Evolutionary conservation across 2,797 vertebrate species (phyloP).

Genomic region (Triplophysa bombifrons): DNA sequence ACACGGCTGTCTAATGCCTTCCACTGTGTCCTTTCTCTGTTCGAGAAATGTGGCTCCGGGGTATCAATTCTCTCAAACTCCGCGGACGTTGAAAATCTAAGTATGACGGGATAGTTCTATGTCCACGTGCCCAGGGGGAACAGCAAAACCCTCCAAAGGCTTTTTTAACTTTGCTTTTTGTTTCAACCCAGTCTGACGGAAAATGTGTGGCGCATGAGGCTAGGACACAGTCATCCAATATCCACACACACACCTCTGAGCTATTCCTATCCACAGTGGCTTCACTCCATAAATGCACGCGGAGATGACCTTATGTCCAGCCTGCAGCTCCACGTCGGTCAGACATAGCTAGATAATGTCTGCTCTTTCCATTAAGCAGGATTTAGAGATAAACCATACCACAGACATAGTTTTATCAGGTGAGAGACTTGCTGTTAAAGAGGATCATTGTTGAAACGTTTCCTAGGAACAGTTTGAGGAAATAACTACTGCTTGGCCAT

Average conservation of each 20-base stretch:
- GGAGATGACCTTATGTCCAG: slow-evolving; percentile 42
- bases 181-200: slow-evolving; percentile 39
- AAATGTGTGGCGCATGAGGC: slow-evolving; percentile 27
- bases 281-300: slow-evolving; percentile 36
- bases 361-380: slow-evolving; percentile 44
- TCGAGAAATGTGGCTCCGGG: slow-evolving; percentile 49
- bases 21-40: background rate
- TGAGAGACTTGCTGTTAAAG: slow-evolving; percentile 14
- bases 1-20: slow-evolving; percentile 42
- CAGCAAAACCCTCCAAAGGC: slow-evolving; percentile 31
- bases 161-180: slow-evolving; percentile 32
- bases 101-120: slow-evolving; percentile 20
- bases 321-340: slow-evolving; percentile 9
- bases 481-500: background rate
- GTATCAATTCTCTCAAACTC: slow-evolving; percentile 41
- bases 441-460: slow-evolving; percentile 2
- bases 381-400: slow-evolving; percentile 20
- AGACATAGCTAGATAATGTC: slow-evolving; percentile 17
- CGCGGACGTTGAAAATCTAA: slow-evolving; percentile 38
- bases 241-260: slow-evolving; percentile 14
- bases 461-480: background rate
- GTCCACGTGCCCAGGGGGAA: slow-evolving; percentile 45
- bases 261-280: slow-evolving; percentile 44
- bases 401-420: background rate
- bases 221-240: slow-evolving; percentile 39